A percentile compares a stretch with the other conserved stretches of the same genome.
Evolutionary conservation across 2,888 invertebrate species (phyloP).

Genomic region (Cryptophagus acutangulus): DNA sequence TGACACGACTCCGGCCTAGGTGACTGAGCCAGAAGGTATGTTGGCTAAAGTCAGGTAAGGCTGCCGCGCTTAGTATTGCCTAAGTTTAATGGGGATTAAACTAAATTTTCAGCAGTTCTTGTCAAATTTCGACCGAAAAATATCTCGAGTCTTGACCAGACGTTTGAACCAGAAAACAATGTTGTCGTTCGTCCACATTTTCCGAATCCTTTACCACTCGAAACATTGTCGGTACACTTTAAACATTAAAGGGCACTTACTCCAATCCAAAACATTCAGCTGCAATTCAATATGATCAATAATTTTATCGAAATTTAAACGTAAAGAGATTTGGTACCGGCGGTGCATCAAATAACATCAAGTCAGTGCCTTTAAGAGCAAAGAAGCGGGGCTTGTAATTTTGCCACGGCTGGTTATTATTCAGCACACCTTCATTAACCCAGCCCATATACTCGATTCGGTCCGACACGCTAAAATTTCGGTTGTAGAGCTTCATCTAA

Average conservation of each 20-base stretch:
- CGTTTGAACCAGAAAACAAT: conserved; percentile 88
- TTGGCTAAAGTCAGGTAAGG: no score
- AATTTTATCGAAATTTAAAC: neutral
- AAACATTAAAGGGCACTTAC: conserved; percentile 76
- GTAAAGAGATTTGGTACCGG: conserved; percentile 72
- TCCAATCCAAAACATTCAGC: conserved; percentile 76
- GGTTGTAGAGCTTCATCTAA: conserved; percentile 91
- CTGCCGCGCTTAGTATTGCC: no score
- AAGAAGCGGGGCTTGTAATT: conserved; percentile 90
- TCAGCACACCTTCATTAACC: conserved; percentile 89
- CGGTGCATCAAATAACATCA: conserved; percentile 88
- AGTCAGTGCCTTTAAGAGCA: conserved; percentile 88
- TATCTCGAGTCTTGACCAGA: conserved; percentile 74
- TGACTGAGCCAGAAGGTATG: no score
- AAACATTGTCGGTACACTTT: conserved; percentile 93
- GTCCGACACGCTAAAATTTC: conserved; percentile 81
- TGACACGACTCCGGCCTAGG: no score
- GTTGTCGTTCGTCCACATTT: conserved; percentile 89
- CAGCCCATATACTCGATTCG: conserved; percentile 96
- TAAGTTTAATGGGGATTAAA: no score
- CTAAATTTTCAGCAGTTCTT: conserved; percentile 85
- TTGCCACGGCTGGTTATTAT: conserved; percentile 81
- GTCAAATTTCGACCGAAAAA: conserved; percentile 87
- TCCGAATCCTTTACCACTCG: conserved; percentile 89
- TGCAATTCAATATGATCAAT: no score